These are phyloP conservation scores for Stercorarius parasiticus DNA, from an alignment of 2,113 vertebrate species.

Conservation along the genomic window DNA sequence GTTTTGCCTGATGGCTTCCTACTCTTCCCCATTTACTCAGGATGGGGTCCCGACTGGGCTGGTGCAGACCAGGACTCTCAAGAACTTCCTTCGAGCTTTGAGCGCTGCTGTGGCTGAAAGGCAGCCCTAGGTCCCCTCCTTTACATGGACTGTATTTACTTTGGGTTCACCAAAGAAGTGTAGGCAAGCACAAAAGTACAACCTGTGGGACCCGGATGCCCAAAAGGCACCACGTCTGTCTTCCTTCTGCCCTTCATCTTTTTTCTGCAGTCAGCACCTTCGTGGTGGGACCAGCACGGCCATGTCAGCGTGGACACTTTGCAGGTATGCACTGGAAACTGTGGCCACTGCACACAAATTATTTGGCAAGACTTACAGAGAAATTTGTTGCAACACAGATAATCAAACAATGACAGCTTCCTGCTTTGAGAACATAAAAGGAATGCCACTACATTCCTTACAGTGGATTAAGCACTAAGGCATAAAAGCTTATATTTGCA, in stretches of 20 bases:
- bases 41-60: not conserved
- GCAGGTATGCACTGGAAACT: not conserved
- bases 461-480: not conserved
- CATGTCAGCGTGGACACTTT: not conserved
- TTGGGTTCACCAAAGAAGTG: not conserved
- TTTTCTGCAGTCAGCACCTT: not conserved
- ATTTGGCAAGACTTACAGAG: not conserved
- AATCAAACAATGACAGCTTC: not conserved
- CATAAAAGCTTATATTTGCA: not conserved
- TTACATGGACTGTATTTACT: not conserved
- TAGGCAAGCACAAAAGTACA: not conserved
- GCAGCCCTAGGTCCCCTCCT: not conserved
- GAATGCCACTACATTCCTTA: not conserved
- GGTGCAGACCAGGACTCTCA: not conserved
- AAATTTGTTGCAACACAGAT: not conserved
- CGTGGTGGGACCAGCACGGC: fast-evolving
- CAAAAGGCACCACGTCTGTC: fast-evolving
- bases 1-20: not conserved
- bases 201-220: not conserved
- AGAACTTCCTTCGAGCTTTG: not conserved
- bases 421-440: not conserved
- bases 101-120: not conserved
- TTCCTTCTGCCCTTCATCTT: not conserved
- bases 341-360: not conserved
- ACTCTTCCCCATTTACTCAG: no score